Evolutionary conservation across 2,113 vertebrate species (phyloP).

Genomic region (Sardina pilchardus): DNA sequence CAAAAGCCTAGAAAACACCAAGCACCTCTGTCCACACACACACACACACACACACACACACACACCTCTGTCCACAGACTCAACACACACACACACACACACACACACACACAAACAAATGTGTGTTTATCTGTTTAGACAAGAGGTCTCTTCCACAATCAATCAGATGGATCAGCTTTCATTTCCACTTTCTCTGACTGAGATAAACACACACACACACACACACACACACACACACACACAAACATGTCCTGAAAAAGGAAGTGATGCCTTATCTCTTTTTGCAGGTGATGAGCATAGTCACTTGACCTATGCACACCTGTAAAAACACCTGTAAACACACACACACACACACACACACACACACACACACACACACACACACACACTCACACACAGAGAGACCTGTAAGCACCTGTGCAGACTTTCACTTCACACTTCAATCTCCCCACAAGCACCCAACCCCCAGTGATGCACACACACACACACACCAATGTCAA

Average conservation of each 20-base stretch:
- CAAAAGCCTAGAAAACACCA: background rate
- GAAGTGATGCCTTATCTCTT: no score
- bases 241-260: no score
- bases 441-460: no score
- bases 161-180: background rate
- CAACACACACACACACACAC: background rate
- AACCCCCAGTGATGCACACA: no score
- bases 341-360: background rate
- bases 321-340: background rate
- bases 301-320: background rate
- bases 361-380: background rate
- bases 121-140: background rate
- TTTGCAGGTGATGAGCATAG: no score
- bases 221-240: background rate
- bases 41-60: no score
- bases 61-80: no score
- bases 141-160: background rate
- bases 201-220: background rate
- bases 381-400: background rate
- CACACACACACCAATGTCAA: no score
- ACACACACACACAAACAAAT: background rate
- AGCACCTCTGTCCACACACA: background rate
- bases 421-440: no score
- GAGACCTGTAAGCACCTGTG: background rate
- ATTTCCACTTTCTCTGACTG: background rate